phyloP scores from a whole-genome alignment of 2,113 vertebrate species.

The Burhinus oedicnemus region DNA sequence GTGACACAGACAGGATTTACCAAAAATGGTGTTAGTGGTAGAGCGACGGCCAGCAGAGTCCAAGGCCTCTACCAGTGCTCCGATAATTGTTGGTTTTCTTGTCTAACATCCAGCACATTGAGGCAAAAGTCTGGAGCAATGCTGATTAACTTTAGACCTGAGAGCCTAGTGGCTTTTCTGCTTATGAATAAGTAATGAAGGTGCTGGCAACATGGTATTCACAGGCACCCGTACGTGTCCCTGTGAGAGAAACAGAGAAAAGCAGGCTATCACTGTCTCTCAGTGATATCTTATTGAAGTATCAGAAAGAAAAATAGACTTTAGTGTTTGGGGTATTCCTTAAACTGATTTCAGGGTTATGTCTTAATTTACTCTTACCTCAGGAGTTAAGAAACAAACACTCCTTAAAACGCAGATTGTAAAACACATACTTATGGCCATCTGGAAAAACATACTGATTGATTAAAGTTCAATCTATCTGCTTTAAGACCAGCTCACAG shows the following conservation, averaged over 20 bases:
- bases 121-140: background rate
- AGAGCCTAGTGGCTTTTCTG: background rate
- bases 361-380: slow-evolving; percentile 58
- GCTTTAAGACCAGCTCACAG: slow-evolving; percentile 61
- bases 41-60: background rate
- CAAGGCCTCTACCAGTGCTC: background rate
- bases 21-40: background rate
- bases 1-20: background rate
- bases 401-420: slow-evolving; percentile 56
- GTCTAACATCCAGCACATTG: background rate
- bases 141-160: background rate
- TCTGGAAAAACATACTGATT: slow-evolving; percentile 72
- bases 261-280: background rate
- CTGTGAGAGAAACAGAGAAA: slow-evolving; percentile 5
- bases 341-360: slow-evolving; percentile 28
- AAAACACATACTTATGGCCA: slow-evolving; percentile 60
- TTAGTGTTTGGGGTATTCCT: background rate
- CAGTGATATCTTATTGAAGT: background rate
- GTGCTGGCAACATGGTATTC: background rate
- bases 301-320: background rate
- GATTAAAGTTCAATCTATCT: slow-evolving; percentile 72
- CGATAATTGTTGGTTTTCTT: background rate
- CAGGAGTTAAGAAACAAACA: slow-evolving; percentile 40
- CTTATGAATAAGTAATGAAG: background rate
- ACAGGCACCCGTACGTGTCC: background rate